Percentiles rank a stretch among this genome's conserved stretches.
Conservation (phyloP, 2,113 vertebrate genomes). For the Aspiorhynchus laticeps region DNA sequence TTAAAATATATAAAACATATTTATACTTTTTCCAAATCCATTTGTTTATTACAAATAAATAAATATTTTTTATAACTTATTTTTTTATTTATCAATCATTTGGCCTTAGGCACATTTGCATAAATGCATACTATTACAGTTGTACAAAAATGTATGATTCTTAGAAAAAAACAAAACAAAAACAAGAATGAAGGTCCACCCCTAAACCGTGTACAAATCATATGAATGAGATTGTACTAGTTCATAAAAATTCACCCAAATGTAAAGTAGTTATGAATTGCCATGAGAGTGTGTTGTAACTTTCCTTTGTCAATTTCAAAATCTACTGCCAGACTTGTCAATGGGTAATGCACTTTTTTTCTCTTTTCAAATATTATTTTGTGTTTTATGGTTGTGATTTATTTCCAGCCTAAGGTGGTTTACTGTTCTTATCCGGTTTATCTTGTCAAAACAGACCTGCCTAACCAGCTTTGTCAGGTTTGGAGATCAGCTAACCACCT, state of each 20-base stretch:
- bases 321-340: not conserved
- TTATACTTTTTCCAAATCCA: too few relatives aligned
- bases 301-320: not conserved
- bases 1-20: too few relatives aligned
- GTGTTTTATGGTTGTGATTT: not conserved
- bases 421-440: not conserved
- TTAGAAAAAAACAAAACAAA: not conserved
- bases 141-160: not conserved
- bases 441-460: not conserved
- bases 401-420: not conserved
- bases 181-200: not conserved
- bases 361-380: not conserved
- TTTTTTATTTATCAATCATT: too few relatives aligned
- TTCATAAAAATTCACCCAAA: not conserved
- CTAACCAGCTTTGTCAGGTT: constrained; percentile 9
- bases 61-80: too few relatives aligned
- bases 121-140: not conserved
- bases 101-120: too few relatives aligned
- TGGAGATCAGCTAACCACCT: constrained; percentile 1
- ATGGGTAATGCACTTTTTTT: not conserved
- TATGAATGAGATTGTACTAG: not conserved
- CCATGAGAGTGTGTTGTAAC: not conserved
- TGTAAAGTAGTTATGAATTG: not conserved
- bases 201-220: not conserved
- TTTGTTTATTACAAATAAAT: too few relatives aligned